Percentiles rank a stretch among this genome's conserved stretches.
Evolutionary conservation across 37 sponge, comb jelly and placozoan species (phyloP).

Genomic region (Axinella damicornis): DNA sequence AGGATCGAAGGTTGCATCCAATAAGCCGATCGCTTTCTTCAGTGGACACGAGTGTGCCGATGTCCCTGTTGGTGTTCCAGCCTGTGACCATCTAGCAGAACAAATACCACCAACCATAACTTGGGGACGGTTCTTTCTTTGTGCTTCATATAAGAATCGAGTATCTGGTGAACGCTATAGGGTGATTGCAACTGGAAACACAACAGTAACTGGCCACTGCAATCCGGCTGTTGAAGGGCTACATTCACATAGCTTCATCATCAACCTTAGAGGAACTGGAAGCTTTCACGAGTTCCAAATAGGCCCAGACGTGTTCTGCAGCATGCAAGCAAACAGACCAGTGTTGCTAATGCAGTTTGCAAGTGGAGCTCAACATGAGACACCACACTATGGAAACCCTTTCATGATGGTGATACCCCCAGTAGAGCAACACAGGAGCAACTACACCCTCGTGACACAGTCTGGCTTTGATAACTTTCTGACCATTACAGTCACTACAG

Average conservation of each 20-base stretch:
- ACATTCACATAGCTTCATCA: too few species aligned
- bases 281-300: conserved; percentile 13
- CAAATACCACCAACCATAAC: conserved; percentile 58
- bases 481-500: conserved; percentile 11
- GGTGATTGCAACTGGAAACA: too few species aligned
- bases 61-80: conserved; percentile 7
- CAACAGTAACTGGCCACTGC: too few species aligned
- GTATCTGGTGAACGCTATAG: too few species aligned
- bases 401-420: conserved; percentile 61
- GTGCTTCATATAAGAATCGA: not conserved
- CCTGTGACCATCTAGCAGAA: conserved; percentile 55
- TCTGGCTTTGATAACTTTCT: conserved; percentile 9
- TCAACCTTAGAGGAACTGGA: not conserved
- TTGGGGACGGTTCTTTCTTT: conserved; percentile 53
- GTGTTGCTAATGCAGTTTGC: conserved; percentile 53
- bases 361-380: conserved; percentile 34
- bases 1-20: conserved; percentile 36
- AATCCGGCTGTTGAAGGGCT: too few species aligned
- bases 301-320: conserved; percentile 16
- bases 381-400: not conserved
- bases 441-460: conserved; percentile 11
- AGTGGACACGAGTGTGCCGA: conserved; percentile 54
- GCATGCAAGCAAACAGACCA: conserved; percentile 31
- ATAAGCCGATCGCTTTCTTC: conserved; percentile 41
- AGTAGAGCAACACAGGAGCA: conserved; percentile 36